A percentile compares a stretch with the other conserved stretches of the same genome.
Conservation (phyloP, 2,888 invertebrate genomes). For the Amiota communis region DNA sequence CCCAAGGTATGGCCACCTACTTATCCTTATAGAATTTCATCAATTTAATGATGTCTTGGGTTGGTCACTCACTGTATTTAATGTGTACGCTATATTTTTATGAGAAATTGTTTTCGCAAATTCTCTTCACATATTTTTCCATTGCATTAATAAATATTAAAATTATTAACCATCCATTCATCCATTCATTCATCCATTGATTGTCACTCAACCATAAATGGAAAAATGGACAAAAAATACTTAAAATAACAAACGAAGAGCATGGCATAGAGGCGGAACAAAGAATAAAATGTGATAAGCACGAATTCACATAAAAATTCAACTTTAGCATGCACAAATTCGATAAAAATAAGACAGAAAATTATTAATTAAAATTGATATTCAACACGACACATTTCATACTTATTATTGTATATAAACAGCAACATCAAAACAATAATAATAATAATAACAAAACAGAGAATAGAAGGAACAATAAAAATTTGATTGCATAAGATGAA, state of each 20-base stretch:
- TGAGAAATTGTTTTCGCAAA: not conserved
- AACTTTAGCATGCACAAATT: conserved; percentile 34
- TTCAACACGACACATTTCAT: conserved; percentile 51
- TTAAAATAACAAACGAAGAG: not conserved
- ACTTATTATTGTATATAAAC: conserved; percentile 10
- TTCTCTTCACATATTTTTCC: not conserved
- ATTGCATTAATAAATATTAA: conserved; percentile 8
- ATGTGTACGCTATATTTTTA: too few relatives aligned
- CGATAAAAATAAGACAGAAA: conserved; percentile 45
- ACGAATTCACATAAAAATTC: conserved; percentile 47
- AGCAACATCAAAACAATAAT: conserved; percentile 25
- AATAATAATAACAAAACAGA: conserved; percentile 44
- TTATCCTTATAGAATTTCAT: too few relatives aligned
- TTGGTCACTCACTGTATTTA: too few relatives aligned
- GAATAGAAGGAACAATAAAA: conserved; percentile 36
- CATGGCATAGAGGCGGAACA: not conserved
- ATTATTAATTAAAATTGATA: conserved; percentile 58
- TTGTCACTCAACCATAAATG: too few relatives aligned
- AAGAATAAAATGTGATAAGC: not conserved
- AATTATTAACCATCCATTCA: not conserved
- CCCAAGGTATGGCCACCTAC: too few relatives aligned
- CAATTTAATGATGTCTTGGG: too few relatives aligned
- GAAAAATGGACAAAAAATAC: not conserved
- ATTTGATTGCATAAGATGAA: conserved; percentile 6
- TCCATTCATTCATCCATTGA: too few relatives aligned